Percentiles rank a stretch among this genome's conserved stretches.
These are phyloP conservation scores for Microtus richardsoni DNA, from an alignment of 2,113 vertebrate genomes.

Conservation along the genomic window DNA sequence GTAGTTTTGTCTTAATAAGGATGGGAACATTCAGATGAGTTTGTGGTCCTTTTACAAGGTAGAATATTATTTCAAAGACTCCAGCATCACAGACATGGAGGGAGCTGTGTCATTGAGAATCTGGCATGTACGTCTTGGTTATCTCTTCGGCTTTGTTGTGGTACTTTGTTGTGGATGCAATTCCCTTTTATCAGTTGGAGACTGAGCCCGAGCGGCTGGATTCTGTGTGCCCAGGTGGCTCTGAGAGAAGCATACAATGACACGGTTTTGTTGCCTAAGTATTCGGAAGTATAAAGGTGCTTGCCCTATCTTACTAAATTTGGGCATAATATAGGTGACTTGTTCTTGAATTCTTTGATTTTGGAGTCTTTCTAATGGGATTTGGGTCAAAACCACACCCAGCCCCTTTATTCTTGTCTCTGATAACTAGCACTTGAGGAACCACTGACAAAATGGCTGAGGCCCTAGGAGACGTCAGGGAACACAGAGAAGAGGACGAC, in stretches of 20 bases:
- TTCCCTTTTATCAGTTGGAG: background rate
- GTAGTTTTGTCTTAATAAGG: constrained; percentile 32
- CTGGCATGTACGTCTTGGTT: background rate
- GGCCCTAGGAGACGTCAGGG: background rate
- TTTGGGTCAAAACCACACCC: background rate
- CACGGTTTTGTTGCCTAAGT: background rate
- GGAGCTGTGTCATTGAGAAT: background rate
- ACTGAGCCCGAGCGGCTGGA: background rate
- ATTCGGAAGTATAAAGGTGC: background rate
- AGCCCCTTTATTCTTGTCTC: background rate
- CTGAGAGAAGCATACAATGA: background rate
- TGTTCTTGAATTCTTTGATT: constrained; percentile 18
- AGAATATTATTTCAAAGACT: background rate
- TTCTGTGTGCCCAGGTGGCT: background rate
- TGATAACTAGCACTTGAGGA: background rate
- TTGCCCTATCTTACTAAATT: background rate
- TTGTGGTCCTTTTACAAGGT: constrained; percentile 11
- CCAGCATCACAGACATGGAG: background rate
- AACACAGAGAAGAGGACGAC: background rate
- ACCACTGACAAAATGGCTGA: background rate
- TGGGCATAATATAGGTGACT: background rate
- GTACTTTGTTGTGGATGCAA: background rate
- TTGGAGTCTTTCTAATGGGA: background rate
- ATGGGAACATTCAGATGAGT: background rate
- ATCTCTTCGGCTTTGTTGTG: background rate